Evolutionary conservation across 2,888 invertebrate species (phyloP).

Genomic region (Oscheius sp.): DNA sequence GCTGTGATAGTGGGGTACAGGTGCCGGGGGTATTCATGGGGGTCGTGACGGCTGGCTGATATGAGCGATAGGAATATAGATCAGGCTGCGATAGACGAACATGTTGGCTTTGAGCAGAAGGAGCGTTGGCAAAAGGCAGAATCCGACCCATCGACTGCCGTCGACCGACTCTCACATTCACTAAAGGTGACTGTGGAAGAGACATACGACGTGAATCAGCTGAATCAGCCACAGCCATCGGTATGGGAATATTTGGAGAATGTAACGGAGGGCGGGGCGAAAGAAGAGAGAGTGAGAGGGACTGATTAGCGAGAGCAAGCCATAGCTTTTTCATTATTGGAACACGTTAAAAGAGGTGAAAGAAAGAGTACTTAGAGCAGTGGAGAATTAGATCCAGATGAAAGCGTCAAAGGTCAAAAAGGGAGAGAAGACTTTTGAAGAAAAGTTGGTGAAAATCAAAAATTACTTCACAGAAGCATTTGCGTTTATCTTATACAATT

Average conservation of each 20-base stretch:
- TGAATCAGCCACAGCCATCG: too few species aligned
- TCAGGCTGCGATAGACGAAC: slow-evolving; percentile 46
- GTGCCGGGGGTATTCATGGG: slow-evolving; percentile 11
- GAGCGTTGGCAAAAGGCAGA: background rate
- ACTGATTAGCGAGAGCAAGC: slow-evolving; percentile 11
- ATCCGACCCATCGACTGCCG: background rate
- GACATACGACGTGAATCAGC: slow-evolving; percentile 35
- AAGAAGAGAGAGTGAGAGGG: background rate
- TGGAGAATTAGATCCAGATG: background rate
- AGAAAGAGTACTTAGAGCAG: background rate
- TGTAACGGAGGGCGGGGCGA: slow-evolving; percentile 14
- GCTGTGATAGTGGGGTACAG: slow-evolving; percentile 1
- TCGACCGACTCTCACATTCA: background rate
- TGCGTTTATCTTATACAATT: too few species aligned
- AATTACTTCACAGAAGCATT: too few species aligned
- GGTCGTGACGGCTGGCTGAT: background rate
- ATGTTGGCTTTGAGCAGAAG: slow-evolving; percentile 26
- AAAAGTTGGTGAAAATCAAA: too few species aligned
- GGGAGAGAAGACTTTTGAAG: background rate
- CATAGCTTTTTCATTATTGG: slow-evolving; percentile 11
- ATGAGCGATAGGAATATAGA: slow-evolving; percentile 26
- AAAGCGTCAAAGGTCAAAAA: background rate
- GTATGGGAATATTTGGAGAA: slow-evolving; percentile 10
- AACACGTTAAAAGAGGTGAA: background rate
- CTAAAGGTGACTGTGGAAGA: slow-evolving; percentile 29